Percentiles rank a stretch among this genome's conserved stretches.
Conservation (phyloP, 2,797 vertebrate genomes). For the Catamblyrhynchus diadema region DNA sequence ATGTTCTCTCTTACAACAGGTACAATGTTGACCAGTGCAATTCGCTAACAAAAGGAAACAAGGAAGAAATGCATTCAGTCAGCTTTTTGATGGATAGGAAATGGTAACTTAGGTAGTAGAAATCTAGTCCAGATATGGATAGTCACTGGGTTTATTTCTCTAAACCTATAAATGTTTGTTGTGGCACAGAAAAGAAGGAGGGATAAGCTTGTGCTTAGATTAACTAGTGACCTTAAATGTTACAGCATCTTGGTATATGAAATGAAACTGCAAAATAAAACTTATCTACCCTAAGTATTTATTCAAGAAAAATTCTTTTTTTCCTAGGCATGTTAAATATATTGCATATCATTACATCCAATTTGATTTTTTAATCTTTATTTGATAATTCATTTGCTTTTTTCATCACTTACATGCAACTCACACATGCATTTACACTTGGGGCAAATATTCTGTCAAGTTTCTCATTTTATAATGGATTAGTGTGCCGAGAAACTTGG, state of each 20-base stretch:
- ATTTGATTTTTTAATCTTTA: not conserved
- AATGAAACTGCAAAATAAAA: not conserved
- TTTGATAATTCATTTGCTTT: not conserved
- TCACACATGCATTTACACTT: not conserved
- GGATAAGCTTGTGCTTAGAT: not conserved
- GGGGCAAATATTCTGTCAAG: not conserved
- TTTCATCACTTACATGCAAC: not conserved
- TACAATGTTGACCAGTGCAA: not conserved
- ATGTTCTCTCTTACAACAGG: not conserved
- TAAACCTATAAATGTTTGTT: not conserved
- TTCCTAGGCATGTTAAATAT: not conserved
- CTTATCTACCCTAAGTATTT: not conserved
- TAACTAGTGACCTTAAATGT: not conserved
- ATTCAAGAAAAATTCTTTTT: not conserved
- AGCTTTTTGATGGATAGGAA: not conserved
- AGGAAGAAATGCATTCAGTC: not conserved
- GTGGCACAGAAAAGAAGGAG: not conserved
- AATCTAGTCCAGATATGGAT: not conserved
- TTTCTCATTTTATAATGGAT: not conserved
- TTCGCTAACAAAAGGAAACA: not conserved
- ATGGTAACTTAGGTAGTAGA: not conserved
- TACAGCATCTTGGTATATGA: not conserved
- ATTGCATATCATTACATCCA: not conserved
- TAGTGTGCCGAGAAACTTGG: not conserved
- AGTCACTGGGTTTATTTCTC: not conserved